A percentile compares a stretch with the other conserved stretches of the same genome.
phyloP scores from a whole-genome alignment of 35 echinoderm and acorn worm species.

The Apostichopus japonicus region DNA sequence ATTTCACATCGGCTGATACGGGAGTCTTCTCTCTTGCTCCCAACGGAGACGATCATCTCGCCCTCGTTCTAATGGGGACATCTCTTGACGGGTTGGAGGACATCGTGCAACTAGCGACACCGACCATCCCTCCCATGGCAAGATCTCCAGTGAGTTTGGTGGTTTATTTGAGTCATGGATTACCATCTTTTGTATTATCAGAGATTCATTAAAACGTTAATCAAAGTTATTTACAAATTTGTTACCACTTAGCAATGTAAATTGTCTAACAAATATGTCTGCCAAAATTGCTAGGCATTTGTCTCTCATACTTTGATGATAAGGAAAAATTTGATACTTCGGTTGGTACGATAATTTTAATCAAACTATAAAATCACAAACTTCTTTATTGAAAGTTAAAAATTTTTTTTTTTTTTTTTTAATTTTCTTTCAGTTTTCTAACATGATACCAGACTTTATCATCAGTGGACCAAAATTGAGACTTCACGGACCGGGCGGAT shows the following conservation, averaged over 20 bases:
- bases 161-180: background rate
- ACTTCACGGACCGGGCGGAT: conserved; percentile 82
- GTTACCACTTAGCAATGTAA: too few species aligned
- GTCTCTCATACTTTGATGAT: too few species aligned
- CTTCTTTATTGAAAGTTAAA: background rate
- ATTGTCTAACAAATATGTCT: too few species aligned
- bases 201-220: too few species aligned
- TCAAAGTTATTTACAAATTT: too few species aligned
- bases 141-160: conserved; percentile 85
- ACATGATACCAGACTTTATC: conserved; percentile 90
- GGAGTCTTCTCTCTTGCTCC: conserved; percentile 85
- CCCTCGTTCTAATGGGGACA: conserved; percentile 69
- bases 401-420: conserved; percentile 33
- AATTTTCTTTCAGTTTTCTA: conserved; percentile 77
- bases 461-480: conserved; percentile 70
- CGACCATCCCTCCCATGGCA: conserved; percentile 96
- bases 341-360: too few species aligned
- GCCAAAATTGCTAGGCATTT: too few species aligned
- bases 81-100: conserved; percentile 63
- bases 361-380: too few species aligned
- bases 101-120: conserved; percentile 76
- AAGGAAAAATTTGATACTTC: too few species aligned
- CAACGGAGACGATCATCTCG: conserved; percentile 45
- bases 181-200: too few species aligned
- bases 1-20: background rate